These are phyloP conservation scores for Anagyrus pseudococci DNA, from an alignment of 2,888 invertebrate genomes.

Conservation along the genomic window DNA sequence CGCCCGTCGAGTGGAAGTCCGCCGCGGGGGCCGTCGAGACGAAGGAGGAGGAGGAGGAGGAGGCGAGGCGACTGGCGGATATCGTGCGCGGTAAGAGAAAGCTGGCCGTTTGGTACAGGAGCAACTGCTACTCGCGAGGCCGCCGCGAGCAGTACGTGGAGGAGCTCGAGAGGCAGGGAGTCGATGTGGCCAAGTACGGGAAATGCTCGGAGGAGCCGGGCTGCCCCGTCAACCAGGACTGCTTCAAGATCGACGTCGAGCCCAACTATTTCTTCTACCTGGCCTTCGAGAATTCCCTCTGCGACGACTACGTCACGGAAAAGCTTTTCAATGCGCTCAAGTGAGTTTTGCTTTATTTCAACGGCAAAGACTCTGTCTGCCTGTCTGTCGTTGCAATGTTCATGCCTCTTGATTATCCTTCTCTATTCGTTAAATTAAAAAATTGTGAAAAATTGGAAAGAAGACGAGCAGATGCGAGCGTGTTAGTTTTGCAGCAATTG, in stretches of 20 bases:
- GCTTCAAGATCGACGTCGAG: conserved; percentile 60
- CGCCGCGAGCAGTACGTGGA: conserved; percentile 60
- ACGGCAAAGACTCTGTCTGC: too few relatives aligned
- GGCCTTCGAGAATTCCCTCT: conserved; percentile 75
- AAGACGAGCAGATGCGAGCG: too few relatives aligned
- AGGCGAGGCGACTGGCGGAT: not conserved
- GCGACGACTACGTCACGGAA: conserved; percentile 74
- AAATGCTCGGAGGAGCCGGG: conserved; percentile 64
- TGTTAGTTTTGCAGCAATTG: too few relatives aligned
- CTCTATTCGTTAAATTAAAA: too few relatives aligned
- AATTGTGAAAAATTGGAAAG: too few relatives aligned
- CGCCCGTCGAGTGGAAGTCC: conserved; percentile 39
- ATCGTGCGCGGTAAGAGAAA: conserved; percentile 56
- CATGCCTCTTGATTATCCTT: too few relatives aligned
- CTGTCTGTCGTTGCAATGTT: too few relatives aligned
- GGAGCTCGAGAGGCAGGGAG: conserved; percentile 65
- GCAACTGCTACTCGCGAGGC: conserved; percentile 64
- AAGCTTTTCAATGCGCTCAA: conserved; percentile 67
- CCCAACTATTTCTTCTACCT: conserved; percentile 75
- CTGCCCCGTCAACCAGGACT: conserved; percentile 53
- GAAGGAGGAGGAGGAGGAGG: not conserved
- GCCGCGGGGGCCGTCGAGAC: not conserved
- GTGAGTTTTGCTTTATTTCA: conserved; percentile 55
- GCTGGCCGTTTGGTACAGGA: conserved; percentile 68
- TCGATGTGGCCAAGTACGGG: conserved; percentile 72